Evolutionary conservation across 1,140 invertebrate genomes (phyloP).

Genomic region (Batillaria attramentaria): DNA sequence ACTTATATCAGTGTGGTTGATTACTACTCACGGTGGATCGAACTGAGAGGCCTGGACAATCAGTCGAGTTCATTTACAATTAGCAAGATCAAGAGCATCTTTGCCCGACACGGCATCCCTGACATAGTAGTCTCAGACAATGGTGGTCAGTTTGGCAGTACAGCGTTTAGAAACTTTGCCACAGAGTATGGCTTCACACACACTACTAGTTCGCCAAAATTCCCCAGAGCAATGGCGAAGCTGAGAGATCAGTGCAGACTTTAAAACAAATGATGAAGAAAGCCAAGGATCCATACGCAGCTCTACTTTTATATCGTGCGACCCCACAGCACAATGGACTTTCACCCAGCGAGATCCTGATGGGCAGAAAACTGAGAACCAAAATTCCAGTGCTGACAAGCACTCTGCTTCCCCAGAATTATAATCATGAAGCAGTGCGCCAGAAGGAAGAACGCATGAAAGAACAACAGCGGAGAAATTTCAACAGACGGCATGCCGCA

Average conservation of each 20-base stretch:
- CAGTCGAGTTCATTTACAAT: background rate
- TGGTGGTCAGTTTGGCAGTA: constrained; percentile 43
- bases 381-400: constrained; percentile 23
- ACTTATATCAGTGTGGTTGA: constrained; percentile 42
- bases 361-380: constrained; percentile 41
- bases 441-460: background rate
- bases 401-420: background rate
- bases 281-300: constrained; percentile 38
- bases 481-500: constrained; percentile 23
- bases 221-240: constrained; percentile 50
- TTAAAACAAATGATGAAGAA: constrained; percentile 44
- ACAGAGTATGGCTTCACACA: constrained; percentile 57
- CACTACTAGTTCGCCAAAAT: constrained; percentile 40
- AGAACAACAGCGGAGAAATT: background rate
- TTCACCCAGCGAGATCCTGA: constrained; percentile 39
- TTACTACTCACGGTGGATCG: constrained; percentile 45
- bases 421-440: background rate
- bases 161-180: constrained; percentile 48
- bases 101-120: constrained; percentile 48
- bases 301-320: constrained; percentile 34
- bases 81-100: constrained; percentile 38
- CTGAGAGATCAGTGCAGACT: constrained; percentile 44
- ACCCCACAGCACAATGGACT: constrained; percentile 36
- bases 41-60: constrained; percentile 7
- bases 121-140: constrained; percentile 44